A percentile compares a stretch with the other conserved stretches of the same genome.
Conservation (phyloP, 1,140 invertebrate genomes). For the Bombus soroeensis region DNA sequence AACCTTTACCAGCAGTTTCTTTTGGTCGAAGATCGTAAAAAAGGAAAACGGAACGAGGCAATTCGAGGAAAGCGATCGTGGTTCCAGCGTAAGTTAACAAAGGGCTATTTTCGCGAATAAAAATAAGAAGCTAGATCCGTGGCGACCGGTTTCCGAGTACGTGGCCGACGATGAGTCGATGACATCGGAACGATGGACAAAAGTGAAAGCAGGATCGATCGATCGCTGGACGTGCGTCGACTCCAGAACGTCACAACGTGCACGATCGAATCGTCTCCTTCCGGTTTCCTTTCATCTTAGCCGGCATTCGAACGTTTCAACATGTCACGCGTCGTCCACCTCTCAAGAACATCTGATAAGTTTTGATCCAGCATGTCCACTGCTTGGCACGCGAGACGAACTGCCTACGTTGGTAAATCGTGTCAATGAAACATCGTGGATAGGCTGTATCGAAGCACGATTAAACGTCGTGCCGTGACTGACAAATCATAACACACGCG, state of each 20-base stretch:
- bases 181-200: slow-evolving; percentile 51
- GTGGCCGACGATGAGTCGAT: neutral
- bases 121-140: slow-evolving; percentile 28
- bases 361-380: slow-evolving; percentile 45
- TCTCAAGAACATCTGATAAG: slow-evolving; percentile 59
- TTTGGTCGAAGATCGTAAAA: neutral
- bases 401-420: slow-evolving; percentile 33
- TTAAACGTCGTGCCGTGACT: neutral
- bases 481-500: slow-evolving; percentile 29
- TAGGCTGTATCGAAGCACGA: neutral
- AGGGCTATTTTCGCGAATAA: neutral
- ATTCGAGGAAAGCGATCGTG: neutral
- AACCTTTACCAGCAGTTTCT: too few species aligned
- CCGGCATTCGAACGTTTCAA: slow-evolving; percentile 50
- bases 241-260: slow-evolving; percentile 45
- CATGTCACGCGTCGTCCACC: slow-evolving; percentile 39
- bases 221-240: slow-evolving; percentile 57
- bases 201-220: slow-evolving; percentile 65
- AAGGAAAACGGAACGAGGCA: neutral
- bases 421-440: slow-evolving; percentile 33
- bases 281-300: slow-evolving; percentile 56
- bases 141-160: slow-evolving; percentile 9
- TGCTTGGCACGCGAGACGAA: slow-evolving; percentile 21
- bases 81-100: neutral
- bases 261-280: slow-evolving; percentile 59